Base-by-base conservation (phyloP, 2,113 vertebrate genomes). In the Lichenostomus cassidix region DNA sequence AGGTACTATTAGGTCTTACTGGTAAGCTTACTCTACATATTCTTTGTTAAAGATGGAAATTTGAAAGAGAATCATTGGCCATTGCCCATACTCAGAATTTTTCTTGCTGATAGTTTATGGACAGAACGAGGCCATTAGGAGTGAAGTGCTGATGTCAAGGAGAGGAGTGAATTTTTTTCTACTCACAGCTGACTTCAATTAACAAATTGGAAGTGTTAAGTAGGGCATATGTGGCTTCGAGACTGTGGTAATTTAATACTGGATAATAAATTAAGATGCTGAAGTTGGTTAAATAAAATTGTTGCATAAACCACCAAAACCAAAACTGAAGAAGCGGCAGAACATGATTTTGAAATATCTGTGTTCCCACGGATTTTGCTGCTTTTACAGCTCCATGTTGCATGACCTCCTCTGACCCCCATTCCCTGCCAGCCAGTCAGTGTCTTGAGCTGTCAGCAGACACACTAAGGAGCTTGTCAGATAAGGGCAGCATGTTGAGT, bases 381-480 rank as follows among this genome's bases (percentile, higher is more conserved):
- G 41, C 73, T 92, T n/a, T 73, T 83, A 39, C 0, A 5, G 25
- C 59, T 88, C 37, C 5, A 14, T 0, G 1, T 90, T 86, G 33
- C 59, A 21, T 47, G 71, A 69, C 92, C 73, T 92, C 44, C 76
- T 77, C 75, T 92, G 82, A 74, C 71, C 27, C 55, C 5, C 22
- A 76, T 80, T 91, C 89, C 55, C 59, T 69, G 52, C 46, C 84
- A 95, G 84, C 55, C 70, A 79, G 74, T 37, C 58, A 83, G 35
- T 83, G 56, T 93, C 85, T 86, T 80, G 58, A 93, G 85, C 85
- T 95, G 94, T 91, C 93, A 94, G 55, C 59, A 77, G 71, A 28
- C 62, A 67, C 56, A 31, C 84, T 96, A 93, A 95, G 64, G 85
- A 97, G 90, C 90, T 94, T 95, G 96, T 95, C 92, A 95, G 82